Conservation (phyloP, 53 echinoderm and acorn worm genomes). For the Holothuria scabra region DNA sequence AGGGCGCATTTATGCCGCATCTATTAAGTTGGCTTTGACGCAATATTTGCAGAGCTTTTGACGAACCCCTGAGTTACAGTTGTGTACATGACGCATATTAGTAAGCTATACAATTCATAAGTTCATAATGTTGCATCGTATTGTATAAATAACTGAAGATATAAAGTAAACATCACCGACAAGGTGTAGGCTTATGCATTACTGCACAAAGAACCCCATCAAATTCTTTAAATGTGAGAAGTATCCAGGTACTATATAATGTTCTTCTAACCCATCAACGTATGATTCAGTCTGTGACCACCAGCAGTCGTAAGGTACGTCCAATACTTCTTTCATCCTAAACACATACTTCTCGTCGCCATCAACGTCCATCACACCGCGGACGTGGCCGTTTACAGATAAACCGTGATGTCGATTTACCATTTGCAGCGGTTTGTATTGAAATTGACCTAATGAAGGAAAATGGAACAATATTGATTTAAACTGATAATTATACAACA, state of each 20-base stretch:
- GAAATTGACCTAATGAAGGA: constrained; percentile 24
- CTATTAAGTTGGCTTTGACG: too few species aligned
- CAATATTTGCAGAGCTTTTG: too few species aligned
- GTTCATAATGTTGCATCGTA: too few species aligned
- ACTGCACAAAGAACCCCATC: too few species aligned
- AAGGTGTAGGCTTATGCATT: too few species aligned
- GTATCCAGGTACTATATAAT: constrained; percentile 5
- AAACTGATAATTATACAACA: neutral
- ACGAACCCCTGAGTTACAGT: too few species aligned
- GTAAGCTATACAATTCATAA: too few species aligned
- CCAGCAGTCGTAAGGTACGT: constrained; percentile 5
- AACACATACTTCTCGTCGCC: constrained; percentile 15
- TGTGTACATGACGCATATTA: too few species aligned
- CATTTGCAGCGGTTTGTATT: neutral
- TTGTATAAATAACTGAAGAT: too few species aligned
- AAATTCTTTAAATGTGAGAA: neutral
- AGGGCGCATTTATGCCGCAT: too few species aligned
- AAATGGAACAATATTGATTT: too few species aligned
- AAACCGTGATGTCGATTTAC: neutral
- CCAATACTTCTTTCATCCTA: neutral
- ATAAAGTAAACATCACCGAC: too few species aligned
- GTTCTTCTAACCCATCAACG: neutral
- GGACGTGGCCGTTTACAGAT: neutral
- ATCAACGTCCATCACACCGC: constrained; percentile 16
- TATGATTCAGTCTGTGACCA: constrained; percentile 14